Conservation (phyloP, 2,113 vertebrate genomes). For the Thomomys bottae region DNA sequence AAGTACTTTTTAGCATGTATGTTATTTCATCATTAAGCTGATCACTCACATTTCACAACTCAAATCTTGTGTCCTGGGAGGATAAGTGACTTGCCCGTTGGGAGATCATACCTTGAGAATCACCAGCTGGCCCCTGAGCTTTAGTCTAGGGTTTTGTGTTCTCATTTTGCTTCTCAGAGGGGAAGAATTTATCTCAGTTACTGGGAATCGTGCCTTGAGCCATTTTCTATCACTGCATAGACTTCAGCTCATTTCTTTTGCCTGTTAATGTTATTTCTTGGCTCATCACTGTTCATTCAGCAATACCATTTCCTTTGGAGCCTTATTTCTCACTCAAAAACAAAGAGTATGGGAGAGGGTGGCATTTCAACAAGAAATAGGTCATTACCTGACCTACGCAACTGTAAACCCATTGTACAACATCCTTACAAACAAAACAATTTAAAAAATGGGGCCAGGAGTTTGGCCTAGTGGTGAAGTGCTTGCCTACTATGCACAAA, state of each 20-base stretch:
- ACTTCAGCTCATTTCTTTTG: neutral
- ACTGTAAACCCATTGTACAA: no score
- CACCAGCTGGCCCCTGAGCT: neutral
- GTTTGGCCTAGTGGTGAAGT: no score
- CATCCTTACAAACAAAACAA: no score
- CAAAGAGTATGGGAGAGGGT: neutral
- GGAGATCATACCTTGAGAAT: neutral
- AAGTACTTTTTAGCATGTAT: neutral
- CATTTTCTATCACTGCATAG: neutral
- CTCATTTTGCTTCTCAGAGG: neutral
- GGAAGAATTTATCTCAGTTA: neutral
- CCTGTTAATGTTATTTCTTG: neutral
- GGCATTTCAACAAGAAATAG: no score
- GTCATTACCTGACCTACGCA: no score
- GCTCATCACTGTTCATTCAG: neutral
- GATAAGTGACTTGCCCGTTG: neutral
- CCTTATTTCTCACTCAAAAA: neutral
- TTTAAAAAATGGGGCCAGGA: no score
- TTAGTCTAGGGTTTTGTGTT: neutral
- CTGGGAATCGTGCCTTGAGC: neutral
- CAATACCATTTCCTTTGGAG: neutral
- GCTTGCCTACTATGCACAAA: no score
- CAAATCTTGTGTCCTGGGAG: neutral
- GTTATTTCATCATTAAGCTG: constrained; percentile 41
- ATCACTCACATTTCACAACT: neutral